These are phyloP conservation scores for Conopomorpha cramerella DNA, from an alignment of 1,140 invertebrate genomes.

Conservation along the genomic window DNA sequence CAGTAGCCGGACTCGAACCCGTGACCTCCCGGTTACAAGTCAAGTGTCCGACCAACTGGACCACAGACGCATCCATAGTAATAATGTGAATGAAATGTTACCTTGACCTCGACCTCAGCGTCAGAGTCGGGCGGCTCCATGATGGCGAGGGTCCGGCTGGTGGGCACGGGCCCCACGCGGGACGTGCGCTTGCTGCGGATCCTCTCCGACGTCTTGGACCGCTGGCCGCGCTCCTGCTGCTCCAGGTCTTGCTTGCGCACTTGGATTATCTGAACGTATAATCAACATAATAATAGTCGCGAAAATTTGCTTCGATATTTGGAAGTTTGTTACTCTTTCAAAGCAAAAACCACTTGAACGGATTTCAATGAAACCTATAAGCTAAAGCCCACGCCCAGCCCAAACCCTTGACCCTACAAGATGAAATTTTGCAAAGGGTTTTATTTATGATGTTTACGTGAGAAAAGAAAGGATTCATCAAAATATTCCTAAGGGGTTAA, in stretches of 20 bases:
- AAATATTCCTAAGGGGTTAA: too few species aligned
- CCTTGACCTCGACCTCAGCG: conserved; percentile 27
- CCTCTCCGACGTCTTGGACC: conserved; percentile 63
- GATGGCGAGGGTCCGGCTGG: conserved; percentile 40
- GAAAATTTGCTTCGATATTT: too few species aligned
- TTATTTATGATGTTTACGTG: too few species aligned
- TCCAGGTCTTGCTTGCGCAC: conserved; percentile 70
- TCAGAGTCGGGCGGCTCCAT: conserved; percentile 40
- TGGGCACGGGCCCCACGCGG: conserved; percentile 25
- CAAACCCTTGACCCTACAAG: too few species aligned
- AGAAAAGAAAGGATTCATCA: too few species aligned
- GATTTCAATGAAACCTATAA: too few species aligned
- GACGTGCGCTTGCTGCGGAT: conserved; percentile 53
- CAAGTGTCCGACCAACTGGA: too few species aligned
- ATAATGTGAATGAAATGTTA: conserved; percentile 6
- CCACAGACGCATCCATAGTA: too few species aligned
- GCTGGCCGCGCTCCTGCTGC: conserved; percentile 52
- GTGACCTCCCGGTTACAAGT: neutral
- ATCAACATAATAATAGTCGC: neutral
- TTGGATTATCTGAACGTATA: conserved; percentile 59
- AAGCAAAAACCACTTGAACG: too few species aligned
- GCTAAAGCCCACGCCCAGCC: too few species aligned
- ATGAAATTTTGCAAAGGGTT: too few species aligned
- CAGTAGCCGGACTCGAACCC: conserved; percentile 1
- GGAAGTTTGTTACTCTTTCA: too few species aligned